Evolutionary conservation across 2,888 invertebrate species (phyloP), one percentile per base, ranked within the genome.

Genomic region (Drosophila falleni): DNA sequence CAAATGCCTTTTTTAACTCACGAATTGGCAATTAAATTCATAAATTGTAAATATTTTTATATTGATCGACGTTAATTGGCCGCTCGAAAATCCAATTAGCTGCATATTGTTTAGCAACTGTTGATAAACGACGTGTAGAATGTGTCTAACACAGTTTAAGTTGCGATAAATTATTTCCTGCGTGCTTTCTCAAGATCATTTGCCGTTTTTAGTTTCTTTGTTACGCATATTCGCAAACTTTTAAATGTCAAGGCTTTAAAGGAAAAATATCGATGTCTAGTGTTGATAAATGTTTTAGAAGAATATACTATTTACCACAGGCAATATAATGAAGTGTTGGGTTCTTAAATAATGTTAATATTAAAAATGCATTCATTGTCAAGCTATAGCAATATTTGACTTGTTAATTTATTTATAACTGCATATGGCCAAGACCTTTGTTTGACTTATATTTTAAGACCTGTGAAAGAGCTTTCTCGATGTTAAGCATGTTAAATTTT

Each of bases 51-150:
- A 61, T 26, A 47, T 10, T 60, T 65, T 60, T 68, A 66, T 64
- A 37, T 60, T 81, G 87, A 87, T 72, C 33, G 76, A 85, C 64
- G 51, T 66, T 87, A 82, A 82, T 82, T 82, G 86, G 64, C 55
- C 15, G 60, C 47, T 55, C 63, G 44, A 10, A 44, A 61, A 60
- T 63, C 65, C 80, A 76, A 76, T 79, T 79, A 74, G 55, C 31
- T 5, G 0, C 55, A 26, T 31, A 64, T 41, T 55, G 49, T 39
- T 54, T 31, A 5, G 23, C n/a, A 23, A 50, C 42, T 58, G 58
- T 64, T 63, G 56, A 13, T 39, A 39, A 62, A 62, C 56, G 47
- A 26, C 23, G 41, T n/a, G 33, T 31, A 11, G 39, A 13, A 54
- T 37, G 10, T 49, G 35, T 70, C 29, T 29, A 29, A 29, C 29